A percentile compares a stretch with the other conserved stretches of the same genome.
These are phyloP conservation scores for Microcebus murinus DNA, from an alignment of 2,113 vertebrate species.

Conservation along the genomic window DNA sequence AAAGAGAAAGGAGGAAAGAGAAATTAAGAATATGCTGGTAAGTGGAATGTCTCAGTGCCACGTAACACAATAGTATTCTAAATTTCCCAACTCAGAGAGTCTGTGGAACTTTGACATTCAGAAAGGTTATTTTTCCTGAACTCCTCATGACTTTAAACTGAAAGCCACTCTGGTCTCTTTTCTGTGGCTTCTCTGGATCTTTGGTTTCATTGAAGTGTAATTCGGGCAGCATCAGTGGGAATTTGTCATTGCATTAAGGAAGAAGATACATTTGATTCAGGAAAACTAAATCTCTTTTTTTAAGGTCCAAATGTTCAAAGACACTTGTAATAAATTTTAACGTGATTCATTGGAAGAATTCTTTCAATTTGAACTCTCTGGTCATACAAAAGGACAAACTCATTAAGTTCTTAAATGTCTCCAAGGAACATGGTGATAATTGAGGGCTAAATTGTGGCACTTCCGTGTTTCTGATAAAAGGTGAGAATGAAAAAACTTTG, in stretches of 20 bases:
- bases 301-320: background rate
- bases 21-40: background rate
- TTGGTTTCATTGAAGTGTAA: background rate
- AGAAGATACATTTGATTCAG: constrained; percentile 25
- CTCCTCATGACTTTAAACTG: background rate
- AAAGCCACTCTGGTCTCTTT: background rate
- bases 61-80: background rate
- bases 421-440: background rate
- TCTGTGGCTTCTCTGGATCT: background rate
- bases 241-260: background rate
- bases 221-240: background rate
- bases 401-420: constrained; percentile 10
- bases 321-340: constrained; percentile 21
- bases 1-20: background rate
- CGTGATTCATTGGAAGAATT: background rate
- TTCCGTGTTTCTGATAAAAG: background rate
- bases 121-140: background rate
- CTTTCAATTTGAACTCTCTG: constrained; percentile 27
- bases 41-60: background rate
- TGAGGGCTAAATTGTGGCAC: background rate
- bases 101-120: background rate
- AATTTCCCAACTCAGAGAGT: background rate
- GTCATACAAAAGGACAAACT: background rate
- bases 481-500: background rate
- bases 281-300: background rate